Percentiles rank a stretch among this genome's conserved stretches.
Conservation (phyloP, 2,888 invertebrate species). For the Macaria liturata region DNA sequence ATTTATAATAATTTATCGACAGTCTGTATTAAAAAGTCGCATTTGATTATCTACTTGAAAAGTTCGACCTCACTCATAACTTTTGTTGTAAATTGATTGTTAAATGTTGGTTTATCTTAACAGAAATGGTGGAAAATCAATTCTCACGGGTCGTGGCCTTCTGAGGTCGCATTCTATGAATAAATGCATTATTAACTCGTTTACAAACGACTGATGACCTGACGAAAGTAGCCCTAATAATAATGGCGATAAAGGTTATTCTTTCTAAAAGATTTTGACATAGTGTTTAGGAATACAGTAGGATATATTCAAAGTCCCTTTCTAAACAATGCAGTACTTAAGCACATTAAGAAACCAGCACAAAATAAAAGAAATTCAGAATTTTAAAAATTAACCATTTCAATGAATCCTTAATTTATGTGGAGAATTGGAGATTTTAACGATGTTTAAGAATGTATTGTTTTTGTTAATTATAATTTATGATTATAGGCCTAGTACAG, state of each 20-base stretch:
- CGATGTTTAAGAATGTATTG: no score
- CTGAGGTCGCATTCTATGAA: slow-evolving; percentile 62
- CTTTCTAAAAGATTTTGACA: slow-evolving; percentile 19
- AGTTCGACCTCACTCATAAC: slow-evolving; percentile 1
- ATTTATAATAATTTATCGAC: neutral
- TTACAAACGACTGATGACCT: slow-evolving; percentile 27
- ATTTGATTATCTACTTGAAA: neutral
- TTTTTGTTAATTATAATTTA: no score
- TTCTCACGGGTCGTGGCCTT: slow-evolving; percentile 57
- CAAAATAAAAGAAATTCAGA: no score
- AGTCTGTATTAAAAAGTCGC: neutral
- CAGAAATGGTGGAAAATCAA: slow-evolving; percentile 57
- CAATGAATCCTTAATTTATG: no score
- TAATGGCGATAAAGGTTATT: slow-evolving; percentile 50
- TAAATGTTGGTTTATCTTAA: slow-evolving; percentile 41
- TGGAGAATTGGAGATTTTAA: no score
- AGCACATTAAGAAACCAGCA: no score
- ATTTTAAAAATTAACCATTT: no score
- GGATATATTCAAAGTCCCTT: neutral
- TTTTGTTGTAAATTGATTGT: slow-evolving; percentile 37
- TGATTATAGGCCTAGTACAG: no score
- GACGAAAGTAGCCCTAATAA: slow-evolving; percentile 22
- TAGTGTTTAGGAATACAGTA: slow-evolving; percentile 1
- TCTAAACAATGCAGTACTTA: no score
- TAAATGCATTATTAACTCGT: slow-evolving; percentile 57